These are phyloP conservation scores for Actinernus sp. DNA, from an alignment of 92 coral and sea anemone genomes.

Conservation along the genomic window DNA sequence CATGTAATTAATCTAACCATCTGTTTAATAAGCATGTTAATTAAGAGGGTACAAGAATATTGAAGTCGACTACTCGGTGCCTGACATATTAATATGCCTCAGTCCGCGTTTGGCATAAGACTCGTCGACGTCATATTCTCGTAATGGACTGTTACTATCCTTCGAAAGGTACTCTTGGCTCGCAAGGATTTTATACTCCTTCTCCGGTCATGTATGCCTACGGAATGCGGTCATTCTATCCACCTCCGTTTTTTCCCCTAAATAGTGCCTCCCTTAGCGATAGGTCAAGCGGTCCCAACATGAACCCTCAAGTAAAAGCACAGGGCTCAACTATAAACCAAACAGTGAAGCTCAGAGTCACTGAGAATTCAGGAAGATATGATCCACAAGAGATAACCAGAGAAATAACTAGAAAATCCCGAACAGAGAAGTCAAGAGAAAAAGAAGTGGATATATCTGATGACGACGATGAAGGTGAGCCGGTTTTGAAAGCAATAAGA, in stretches of 20 bases:
- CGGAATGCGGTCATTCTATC: slow-evolving; percentile 72
- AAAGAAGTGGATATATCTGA: slow-evolving; percentile 6
- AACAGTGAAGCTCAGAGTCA: slow-evolving; percentile 6
- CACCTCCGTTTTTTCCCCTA: slow-evolving; percentile 57
- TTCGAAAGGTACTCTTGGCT: slow-evolving; percentile 22
- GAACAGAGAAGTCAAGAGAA: neutral
- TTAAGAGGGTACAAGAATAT: slow-evolving; percentile 25
- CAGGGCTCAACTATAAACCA: slow-evolving; percentile 9
- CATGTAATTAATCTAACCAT: slow-evolving; percentile 57
- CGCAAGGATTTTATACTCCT: slow-evolving; percentile 45
- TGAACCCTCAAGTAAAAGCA: slow-evolving; percentile 11
- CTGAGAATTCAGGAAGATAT: neutral
- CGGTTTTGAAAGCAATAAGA: too few relatives aligned
- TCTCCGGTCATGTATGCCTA: slow-evolving; percentile 64
- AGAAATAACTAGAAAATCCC: too few relatives aligned
- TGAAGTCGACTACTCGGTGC: slow-evolving; percentile 44
- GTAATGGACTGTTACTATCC: slow-evolving; percentile 62
- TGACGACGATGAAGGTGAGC: slow-evolving; percentile 28
- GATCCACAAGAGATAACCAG: neutral
- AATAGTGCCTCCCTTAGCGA: slow-evolving; percentile 33
- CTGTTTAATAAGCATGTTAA: slow-evolving; percentile 54
- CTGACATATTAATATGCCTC: neutral
- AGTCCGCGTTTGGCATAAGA: slow-evolving; percentile 8
- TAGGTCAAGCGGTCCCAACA: slow-evolving; percentile 33
- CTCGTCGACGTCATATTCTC: neutral